Evolutionary conservation across 2,797 vertebrate genomes (phyloP).

Genomic region (Brotula barbata): DNA sequence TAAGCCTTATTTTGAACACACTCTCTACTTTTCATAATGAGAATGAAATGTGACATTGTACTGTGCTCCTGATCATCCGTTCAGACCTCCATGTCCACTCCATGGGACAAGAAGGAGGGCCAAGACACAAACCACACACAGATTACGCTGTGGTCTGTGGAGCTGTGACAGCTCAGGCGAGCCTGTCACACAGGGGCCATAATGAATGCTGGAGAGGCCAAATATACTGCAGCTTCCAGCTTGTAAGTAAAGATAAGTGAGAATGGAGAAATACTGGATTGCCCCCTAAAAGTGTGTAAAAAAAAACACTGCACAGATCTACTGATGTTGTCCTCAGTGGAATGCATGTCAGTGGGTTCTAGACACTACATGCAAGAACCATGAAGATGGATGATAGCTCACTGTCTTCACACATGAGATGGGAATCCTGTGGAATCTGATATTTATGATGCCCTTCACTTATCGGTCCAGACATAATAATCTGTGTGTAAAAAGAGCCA

Average conservation of each 20-base stretch:
- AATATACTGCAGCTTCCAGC: slow-evolving; percentile 5
- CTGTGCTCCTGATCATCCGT: neutral
- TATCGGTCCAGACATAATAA: too few relatives aligned
- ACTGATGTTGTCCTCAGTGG: neutral
- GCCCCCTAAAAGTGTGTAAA: neutral
- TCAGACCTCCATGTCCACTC: neutral
- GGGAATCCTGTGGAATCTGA: too few relatives aligned
- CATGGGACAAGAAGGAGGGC: slow-evolving; percentile 8
- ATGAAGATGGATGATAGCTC: neutral
- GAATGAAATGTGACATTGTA: neutral
- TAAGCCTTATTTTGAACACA: neutral
- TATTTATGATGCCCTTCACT: too few relatives aligned
- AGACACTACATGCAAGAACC: neutral
- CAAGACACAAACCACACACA: slow-evolving; percentile 39
- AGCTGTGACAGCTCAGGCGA: slow-evolving; percentile 36
- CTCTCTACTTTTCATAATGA: neutral
- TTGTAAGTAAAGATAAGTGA: slow-evolving; percentile 18
- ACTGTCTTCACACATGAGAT: too few relatives aligned
- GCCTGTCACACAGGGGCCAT: slow-evolving; percentile 41
- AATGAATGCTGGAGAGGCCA: slow-evolving; percentile 8
- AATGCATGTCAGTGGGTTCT: neutral
- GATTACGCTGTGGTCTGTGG: slow-evolving; percentile 49
- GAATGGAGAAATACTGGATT: neutral
- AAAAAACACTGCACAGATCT: neutral
- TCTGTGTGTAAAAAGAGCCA: too few relatives aligned